A percentile compares a stretch with the other conserved stretches of the same genome.
phyloP scores from a whole-genome alignment of 2,113 vertebrate species.

The Oreochromis niloticus region DNA sequence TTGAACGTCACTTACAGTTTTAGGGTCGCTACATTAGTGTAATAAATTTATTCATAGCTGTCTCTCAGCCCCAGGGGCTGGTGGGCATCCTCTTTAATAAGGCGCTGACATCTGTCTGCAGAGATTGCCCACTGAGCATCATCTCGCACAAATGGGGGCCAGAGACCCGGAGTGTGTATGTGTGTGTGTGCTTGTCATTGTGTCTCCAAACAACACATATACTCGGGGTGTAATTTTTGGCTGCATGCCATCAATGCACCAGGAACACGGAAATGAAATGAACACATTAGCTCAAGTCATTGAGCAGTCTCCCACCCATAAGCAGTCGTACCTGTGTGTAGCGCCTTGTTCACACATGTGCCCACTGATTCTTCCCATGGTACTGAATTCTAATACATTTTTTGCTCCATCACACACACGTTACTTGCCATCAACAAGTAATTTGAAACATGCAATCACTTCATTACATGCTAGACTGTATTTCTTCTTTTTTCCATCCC shows the following conservation, averaged over 20 bases:
- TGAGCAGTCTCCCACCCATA: slow-evolving; percentile 18
- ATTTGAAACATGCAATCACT: slow-evolving; percentile 13
- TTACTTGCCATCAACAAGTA: slow-evolving; percentile 16
- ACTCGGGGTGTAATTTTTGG: background rate
- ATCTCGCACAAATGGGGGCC: slow-evolving; percentile 43
- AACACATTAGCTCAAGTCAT: slow-evolving; percentile 46
- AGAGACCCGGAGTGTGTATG: background rate
- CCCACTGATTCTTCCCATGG: background rate
- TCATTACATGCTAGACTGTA: slow-evolving; percentile 24
- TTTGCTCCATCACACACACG: background rate
- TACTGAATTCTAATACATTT: background rate
- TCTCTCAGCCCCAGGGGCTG: slow-evolving; percentile 7
- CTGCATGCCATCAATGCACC: slow-evolving; percentile 18
- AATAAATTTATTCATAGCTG: slow-evolving; percentile 71
- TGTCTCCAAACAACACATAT: background rate
- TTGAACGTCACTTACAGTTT: slow-evolving; percentile 62
- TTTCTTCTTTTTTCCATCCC: background rate
- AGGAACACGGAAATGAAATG: slow-evolving; percentile 13
- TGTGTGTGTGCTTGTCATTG: background rate
- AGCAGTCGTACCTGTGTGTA: slow-evolving; percentile 15
- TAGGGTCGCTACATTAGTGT: slow-evolving; percentile 64
- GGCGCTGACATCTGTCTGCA: slow-evolving; percentile 52
- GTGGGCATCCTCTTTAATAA: slow-evolving; percentile 59
- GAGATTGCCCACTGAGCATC: slow-evolving; percentile 44
- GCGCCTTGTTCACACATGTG: background rate